A percentile compares a stretch with the other conserved stretches of the same genome.
These are phyloP conservation scores for Pipra filicauda DNA, from an alignment of 2,113 vertebrate genomes.

Conservation along the genomic window DNA sequence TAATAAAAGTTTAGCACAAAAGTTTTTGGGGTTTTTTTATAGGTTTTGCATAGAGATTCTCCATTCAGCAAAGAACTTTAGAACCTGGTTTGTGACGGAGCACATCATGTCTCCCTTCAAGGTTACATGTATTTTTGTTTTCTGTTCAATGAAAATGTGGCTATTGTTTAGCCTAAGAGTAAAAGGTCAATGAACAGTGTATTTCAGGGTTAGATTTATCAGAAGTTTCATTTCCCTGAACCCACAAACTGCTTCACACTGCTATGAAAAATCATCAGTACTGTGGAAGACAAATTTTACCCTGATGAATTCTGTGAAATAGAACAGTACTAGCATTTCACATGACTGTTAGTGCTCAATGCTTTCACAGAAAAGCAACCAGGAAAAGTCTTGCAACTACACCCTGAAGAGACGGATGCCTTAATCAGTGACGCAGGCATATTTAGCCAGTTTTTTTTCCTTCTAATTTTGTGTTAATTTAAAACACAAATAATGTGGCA, in stretches of 20 bases:
- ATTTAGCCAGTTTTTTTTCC: not conserved
- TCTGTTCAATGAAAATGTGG: not conserved
- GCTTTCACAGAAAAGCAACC: not conserved
- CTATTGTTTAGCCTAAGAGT: not conserved
- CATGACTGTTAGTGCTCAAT: not conserved
- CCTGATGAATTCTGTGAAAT: not conserved
- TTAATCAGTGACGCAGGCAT: not conserved
- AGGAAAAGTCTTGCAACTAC: not conserved
- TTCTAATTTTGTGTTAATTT: not conserved
- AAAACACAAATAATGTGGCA: not conserved
- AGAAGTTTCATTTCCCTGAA: not conserved
- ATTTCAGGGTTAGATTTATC: not conserved
- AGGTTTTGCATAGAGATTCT: not conserved
- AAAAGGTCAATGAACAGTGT: not conserved
- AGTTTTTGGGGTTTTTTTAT: too few species aligned
- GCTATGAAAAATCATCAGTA: not conserved
- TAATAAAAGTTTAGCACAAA: not conserved
- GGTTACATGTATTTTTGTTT: not conserved
- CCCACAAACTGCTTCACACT: not conserved
- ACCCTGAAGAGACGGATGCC: not conserved
- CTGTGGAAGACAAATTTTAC: not conserved
- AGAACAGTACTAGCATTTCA: not conserved
- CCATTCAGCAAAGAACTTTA: not conserved
- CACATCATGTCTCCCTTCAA: not conserved
- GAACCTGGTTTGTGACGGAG: not conserved